Conservation (phyloP, 1,140 invertebrate species). For the Drosophila kanapiae region DNA sequence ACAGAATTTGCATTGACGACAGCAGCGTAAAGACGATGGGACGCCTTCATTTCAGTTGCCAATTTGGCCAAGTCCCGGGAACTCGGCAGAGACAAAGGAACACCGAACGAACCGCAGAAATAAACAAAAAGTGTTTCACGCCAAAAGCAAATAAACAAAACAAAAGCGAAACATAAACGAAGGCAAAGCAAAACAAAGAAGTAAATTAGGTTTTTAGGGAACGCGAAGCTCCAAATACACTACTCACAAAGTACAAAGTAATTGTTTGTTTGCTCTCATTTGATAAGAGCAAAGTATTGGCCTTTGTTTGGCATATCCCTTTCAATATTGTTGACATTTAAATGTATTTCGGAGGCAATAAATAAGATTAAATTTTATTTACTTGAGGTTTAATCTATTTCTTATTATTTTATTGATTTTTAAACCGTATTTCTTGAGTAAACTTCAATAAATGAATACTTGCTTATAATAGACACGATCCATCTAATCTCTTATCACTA, state of each 20-base stretch:
- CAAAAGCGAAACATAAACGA: slow-evolving; percentile 32
- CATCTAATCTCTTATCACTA: not conserved
- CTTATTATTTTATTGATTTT: too few relatives aligned
- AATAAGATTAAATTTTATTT: not conserved
- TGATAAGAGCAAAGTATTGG: slow-evolving; percentile 5
- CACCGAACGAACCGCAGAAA: slow-evolving; percentile 21
- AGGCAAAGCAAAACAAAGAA: slow-evolving; percentile 44
- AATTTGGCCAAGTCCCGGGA: slow-evolving; percentile 42
- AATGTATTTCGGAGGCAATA: not conserved
- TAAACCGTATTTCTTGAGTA: too few relatives aligned
- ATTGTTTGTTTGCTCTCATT: slow-evolving; percentile 10
- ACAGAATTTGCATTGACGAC: slow-evolving; percentile 71
- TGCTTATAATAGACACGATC: not conserved
- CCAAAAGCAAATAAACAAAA: slow-evolving; percentile 72
- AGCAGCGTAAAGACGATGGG: slow-evolving; percentile 33
- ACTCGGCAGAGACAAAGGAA: slow-evolving; percentile 37
- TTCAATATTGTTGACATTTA: not conserved
- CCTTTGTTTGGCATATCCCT: not conserved
- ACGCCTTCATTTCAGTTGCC: slow-evolving; percentile 43
- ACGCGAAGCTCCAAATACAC: slow-evolving; percentile 16
- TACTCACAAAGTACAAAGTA: slow-evolving; percentile 12
- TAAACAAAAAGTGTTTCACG: slow-evolving; percentile 78
- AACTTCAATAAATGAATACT: not conserved
- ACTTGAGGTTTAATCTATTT: too few relatives aligned
- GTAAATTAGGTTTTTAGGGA: not conserved